These are phyloP conservation scores for Chelmon rostratus DNA, from an alignment of 2,797 vertebrate species.

Conservation along the genomic window DNA sequence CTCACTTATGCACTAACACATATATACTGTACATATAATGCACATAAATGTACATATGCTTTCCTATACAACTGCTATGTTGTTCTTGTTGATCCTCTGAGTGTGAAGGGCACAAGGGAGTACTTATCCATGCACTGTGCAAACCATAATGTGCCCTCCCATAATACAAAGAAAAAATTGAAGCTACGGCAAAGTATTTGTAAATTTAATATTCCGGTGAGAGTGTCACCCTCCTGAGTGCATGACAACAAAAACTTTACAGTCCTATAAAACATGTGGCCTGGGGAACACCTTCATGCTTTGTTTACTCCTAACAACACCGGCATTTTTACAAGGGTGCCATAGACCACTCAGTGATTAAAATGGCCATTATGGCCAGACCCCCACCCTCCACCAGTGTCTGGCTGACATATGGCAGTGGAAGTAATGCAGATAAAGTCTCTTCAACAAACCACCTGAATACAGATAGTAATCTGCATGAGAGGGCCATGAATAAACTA, in stretches of 20 bases:
- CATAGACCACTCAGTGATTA: conserved; percentile 68
- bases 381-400: conserved; percentile 62
- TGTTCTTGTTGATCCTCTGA: background rate
- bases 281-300: conserved; percentile 58
- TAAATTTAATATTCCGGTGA: conserved; percentile 21
- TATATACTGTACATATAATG: too few relatives aligned
- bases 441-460: conserved; percentile 63
- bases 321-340: conserved; percentile 43
- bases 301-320: conserved; percentile 62
- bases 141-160: background rate
- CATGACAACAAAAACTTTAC: conserved; percentile 47
- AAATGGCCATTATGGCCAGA: conserved; percentile 60
- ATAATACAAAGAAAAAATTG: background rate
- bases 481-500: conserved; percentile 61
- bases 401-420: conserved; percentile 76
- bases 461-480: conserved; percentile 61
- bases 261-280: conserved; percentile 51
- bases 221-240: conserved; percentile 16
- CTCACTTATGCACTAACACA: background rate
- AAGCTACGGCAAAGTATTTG: conserved; percentile 7
- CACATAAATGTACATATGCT: background rate
- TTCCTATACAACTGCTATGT: background rate
- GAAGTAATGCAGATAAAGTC: conserved; percentile 75
- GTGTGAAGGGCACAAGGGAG: conserved; percentile 3
- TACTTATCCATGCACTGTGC: conserved; percentile 1